phyloP scores from a whole-genome alignment of 2,888 invertebrate species.

The Archips xylosteana region DNA sequence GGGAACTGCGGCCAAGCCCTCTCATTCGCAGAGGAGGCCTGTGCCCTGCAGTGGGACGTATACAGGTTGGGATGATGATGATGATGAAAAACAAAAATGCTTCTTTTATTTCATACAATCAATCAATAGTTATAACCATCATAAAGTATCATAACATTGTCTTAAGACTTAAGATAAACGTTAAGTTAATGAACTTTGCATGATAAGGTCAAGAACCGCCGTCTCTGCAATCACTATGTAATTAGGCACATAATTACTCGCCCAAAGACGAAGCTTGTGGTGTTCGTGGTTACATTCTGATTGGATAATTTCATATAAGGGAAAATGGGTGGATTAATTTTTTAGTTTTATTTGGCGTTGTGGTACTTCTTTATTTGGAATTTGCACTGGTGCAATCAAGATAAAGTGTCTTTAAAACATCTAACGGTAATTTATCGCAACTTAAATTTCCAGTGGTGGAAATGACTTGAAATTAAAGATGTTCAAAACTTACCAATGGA shows the following conservation, averaged over 20 bases:
- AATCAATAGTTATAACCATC: background rate
- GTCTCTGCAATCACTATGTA: slow-evolving; percentile 12
- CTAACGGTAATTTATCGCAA: background rate
- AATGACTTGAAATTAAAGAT: too few relatives aligned
- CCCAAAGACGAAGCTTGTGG: slow-evolving; percentile 27
- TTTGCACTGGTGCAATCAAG: background rate
- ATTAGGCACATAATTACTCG: slow-evolving; percentile 28
- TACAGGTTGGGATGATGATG: too few relatives aligned
- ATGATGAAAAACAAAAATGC: too few relatives aligned
- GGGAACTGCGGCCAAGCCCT: too few relatives aligned
- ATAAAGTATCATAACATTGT: too few relatives aligned
- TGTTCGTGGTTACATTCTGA: slow-evolving; percentile 31
- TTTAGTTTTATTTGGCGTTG: background rate
- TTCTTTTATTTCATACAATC: background rate
- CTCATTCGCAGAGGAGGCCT: too few relatives aligned
- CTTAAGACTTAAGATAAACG: background rate
- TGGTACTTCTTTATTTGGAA: background rate
- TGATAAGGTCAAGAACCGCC: slow-evolving; percentile 34
- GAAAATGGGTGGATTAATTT: slow-evolving; percentile 17
- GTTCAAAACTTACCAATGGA: too few relatives aligned
- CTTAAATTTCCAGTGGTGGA: background rate
- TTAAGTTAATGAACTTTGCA: slow-evolving; percentile 4
- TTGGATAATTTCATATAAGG: slow-evolving; percentile 41
- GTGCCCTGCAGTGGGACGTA: too few relatives aligned
- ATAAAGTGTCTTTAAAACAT: background rate